These are phyloP conservation scores for Drosophila robusta DNA, from an alignment of 2,888 invertebrate genomes.

Conservation along the genomic window DNA sequence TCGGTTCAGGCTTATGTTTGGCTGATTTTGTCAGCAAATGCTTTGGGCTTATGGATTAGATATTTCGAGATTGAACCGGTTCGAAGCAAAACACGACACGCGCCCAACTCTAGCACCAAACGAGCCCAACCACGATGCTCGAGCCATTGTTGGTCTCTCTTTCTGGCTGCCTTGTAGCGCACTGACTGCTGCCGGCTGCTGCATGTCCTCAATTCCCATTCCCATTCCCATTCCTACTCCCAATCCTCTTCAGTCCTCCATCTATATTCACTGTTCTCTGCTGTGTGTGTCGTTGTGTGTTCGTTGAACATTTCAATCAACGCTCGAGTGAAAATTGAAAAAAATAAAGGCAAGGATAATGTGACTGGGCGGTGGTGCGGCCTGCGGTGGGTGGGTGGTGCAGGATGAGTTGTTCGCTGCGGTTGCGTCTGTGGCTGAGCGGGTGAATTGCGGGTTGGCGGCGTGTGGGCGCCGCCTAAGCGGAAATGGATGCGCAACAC, in stretches of 20 bases:
- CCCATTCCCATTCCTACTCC: slow-evolving; percentile 17
- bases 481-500: slow-evolving; percentile 80
- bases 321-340: slow-evolving; percentile 79
- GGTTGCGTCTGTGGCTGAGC: slow-evolving; percentile 32
- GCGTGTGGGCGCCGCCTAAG: slow-evolving; percentile 54
- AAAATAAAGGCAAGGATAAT: slow-evolving; percentile 79
- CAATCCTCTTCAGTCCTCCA: slow-evolving; percentile 15
- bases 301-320: slow-evolving; percentile 79
- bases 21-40: too few species aligned
- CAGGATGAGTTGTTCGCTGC: slow-evolving; percentile 32
- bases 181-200: slow-evolving; percentile 62
- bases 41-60: too few species aligned
- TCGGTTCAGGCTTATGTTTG: too few species aligned
- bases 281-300: slow-evolving; percentile 25
- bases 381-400: slow-evolving; percentile 10
- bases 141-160: slow-evolving; percentile 19
- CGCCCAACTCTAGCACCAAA: too few species aligned
- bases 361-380: slow-evolving; percentile 34
- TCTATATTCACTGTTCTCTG: slow-evolving; percentile 2
- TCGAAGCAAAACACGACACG: too few species aligned
- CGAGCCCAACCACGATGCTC: too few species aligned
- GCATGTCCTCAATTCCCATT: slow-evolving; percentile 55
- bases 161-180: slow-evolving; percentile 33
- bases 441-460: slow-evolving; percentile 12
- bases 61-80: too few species aligned